Conservation (phyloP, 2,113 vertebrate species). For the Echinops telfairi region DNA sequence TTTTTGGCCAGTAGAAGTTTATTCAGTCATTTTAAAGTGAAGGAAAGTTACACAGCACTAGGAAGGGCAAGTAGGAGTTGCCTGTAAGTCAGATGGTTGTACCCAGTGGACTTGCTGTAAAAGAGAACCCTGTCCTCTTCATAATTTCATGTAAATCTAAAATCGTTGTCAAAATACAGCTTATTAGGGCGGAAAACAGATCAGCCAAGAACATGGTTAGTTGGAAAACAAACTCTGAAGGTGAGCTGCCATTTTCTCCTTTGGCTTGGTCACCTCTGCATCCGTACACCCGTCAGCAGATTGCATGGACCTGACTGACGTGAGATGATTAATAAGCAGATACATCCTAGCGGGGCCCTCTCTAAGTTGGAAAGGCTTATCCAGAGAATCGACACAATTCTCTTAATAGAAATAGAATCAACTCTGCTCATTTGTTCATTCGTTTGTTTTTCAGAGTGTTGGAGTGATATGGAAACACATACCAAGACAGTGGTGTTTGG, state of each 20-base stretch:
- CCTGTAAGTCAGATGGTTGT: no score
- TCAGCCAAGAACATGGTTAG: neutral
- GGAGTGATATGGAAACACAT: neutral
- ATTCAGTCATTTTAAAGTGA: no score
- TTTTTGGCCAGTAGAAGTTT: no score
- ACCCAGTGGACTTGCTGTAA: neutral
- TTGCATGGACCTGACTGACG: neutral
- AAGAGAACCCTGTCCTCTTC: neutral
- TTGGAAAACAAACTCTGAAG: neutral
- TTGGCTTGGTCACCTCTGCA: no score
- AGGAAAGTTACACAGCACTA: no score
- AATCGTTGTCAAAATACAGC: neutral
- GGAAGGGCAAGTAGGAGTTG: no score
- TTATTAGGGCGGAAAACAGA: neutral
- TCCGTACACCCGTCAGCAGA: no score
- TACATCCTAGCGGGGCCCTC: neutral
- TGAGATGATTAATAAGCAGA: neutral
- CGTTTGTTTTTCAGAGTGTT: neutral
- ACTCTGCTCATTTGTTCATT: neutral
- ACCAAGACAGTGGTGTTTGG: neutral
- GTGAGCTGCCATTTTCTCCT: neutral
- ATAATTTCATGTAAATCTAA: neutral
- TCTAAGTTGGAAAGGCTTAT: neutral
- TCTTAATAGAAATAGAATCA: neutral
- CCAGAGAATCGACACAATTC: neutral